Percentiles rank a stretch among this genome's conserved stretches.
Evolutionary conservation across 1,140 invertebrate genomes (phyloP).

Genomic region (Dryas iulia): DNA sequence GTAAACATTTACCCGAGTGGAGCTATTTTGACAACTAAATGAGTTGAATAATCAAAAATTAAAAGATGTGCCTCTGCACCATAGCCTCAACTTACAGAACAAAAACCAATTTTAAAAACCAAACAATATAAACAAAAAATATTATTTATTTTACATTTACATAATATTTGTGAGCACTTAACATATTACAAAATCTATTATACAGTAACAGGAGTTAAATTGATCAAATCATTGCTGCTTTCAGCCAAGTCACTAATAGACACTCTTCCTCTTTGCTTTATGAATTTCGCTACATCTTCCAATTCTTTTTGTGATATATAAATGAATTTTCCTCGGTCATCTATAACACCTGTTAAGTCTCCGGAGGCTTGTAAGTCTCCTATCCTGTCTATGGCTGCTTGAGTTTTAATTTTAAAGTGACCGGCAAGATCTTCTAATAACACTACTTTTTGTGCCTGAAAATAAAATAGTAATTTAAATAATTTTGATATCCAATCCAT

Average conservation of each 20-base stretch:
- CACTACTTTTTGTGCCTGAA: slow-evolving; percentile 93
- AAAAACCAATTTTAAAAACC: neutral
- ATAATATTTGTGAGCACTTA: neutral
- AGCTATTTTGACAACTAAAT: no score
- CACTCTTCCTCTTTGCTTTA: slow-evolving; percentile 96
- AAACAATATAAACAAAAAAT: slow-evolving; percentile 13
- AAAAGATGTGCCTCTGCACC: no score
- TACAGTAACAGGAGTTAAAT: slow-evolving; percentile 84
- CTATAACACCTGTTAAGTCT: slow-evolving; percentile 95
- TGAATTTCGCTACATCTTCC: slow-evolving; percentile 96
- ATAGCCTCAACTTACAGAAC: neutral
- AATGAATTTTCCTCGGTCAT: slow-evolving; percentile 99
- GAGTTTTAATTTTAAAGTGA: slow-evolving; percentile 96
- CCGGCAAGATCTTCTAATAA: slow-evolving; percentile 96
- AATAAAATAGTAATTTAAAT: slow-evolving; percentile 19
- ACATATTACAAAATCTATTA: slow-evolving; percentile 14
- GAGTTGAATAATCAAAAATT: no score
- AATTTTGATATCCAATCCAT: no score
- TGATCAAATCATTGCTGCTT: slow-evolving; percentile 96
- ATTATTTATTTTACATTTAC: neutral
- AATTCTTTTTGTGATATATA: slow-evolving; percentile 97
- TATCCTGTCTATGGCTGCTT: slow-evolving; percentile 92
- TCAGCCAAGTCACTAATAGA: slow-evolving; percentile 96
- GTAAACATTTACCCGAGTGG: no score
- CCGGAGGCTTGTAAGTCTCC: slow-evolving; percentile 91